These are phyloP conservation scores for Brachyptera putata DNA, from an alignment of 2,888 invertebrate species.

Conservation along the genomic window DNA sequence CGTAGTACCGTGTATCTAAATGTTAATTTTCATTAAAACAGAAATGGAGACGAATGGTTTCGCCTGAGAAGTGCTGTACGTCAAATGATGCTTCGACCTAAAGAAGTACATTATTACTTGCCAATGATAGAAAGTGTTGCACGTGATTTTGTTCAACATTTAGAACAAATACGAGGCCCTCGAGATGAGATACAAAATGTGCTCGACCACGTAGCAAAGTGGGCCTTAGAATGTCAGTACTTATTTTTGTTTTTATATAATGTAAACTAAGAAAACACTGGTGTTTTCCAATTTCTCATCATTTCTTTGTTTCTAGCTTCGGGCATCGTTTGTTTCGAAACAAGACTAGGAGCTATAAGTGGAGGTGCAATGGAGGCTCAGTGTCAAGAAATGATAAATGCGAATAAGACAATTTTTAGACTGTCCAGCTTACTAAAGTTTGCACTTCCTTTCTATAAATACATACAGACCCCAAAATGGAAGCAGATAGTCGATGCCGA, in stretches of 20 bases:
- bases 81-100: conserved; percentile 51
- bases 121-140: conserved; percentile 45
- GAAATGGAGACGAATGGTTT: conserved; percentile 55
- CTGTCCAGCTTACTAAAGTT: conserved; percentile 44
- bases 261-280: too few relatives aligned
- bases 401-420: conserved; percentile 40
- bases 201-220: conserved; percentile 43
- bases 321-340: conserved; percentile 49
- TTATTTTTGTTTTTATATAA: conserved; percentile 4
- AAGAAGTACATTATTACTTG: conserved; percentile 48
- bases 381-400: conserved; percentile 45
- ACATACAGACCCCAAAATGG: conserved; percentile 48
- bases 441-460: conserved; percentile 46
- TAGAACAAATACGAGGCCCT: conserved; percentile 38
- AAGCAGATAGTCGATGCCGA: conserved; percentile 46
- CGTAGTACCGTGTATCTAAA: too few relatives aligned
- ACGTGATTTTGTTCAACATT: conserved; percentile 43
- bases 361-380: conserved; percentile 39
- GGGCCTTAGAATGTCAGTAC: conserved; percentile 49
- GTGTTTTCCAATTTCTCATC: not conserved
- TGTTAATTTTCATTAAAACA: too few relatives aligned
- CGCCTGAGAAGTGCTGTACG: conserved; percentile 48
- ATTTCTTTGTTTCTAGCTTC: conserved; percentile 40
- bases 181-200: conserved; percentile 41
- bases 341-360: conserved; percentile 45